Base-by-base conservation (phyloP, 2,113 vertebrate species). In the Phodopus roborovskii region DNA sequence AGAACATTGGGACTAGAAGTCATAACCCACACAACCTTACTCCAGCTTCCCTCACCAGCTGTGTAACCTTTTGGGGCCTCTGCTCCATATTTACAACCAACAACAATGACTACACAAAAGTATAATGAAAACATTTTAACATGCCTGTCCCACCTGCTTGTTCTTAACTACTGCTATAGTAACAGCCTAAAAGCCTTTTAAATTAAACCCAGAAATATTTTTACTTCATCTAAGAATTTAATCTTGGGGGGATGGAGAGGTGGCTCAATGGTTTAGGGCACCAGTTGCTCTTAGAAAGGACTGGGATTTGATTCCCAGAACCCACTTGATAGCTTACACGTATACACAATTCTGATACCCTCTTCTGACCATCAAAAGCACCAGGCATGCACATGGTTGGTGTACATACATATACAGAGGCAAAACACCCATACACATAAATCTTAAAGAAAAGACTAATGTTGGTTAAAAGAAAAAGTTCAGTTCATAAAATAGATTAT, bases 171-270 rank as follows among this genome's bases (percentile, higher is more conserved):
- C 12, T 85, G 87, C 64, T 53, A 81, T 39, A 15, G 42, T 91
- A 95, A 50, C 6, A 93, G 74, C 58, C 60, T 92, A 96, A 94
- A 30, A 73, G 56, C 4, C 39, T 91, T 96, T 95, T 85, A 96
- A 96, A 90, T 64, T 86, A 95, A 81, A 90, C 24, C 71, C 50
- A 90, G 1, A 95, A 26, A 42, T 24, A 75, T 39, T 91, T 91
- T 66, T 87, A 94, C 15, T 94, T 96, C 64, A 94, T 83, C 60
- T 5, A 96, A 58, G 28, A 94, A 90, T 82, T 91, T 58, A 60
- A 42, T 74, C 70, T 33, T 58, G 64, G 83, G n/a, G 7, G 7
- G 0, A 7, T 4, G 12, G 58, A 83, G 81, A 45, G 75, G 30
- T 42, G n/a, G 58, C 81, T 45, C n/a, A 64, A 58, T 7, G 45